These are phyloP conservation scores for Ganaspis sp. DNA, from an alignment of 1,140 invertebrate genomes.

Conservation along the genomic window DNA sequence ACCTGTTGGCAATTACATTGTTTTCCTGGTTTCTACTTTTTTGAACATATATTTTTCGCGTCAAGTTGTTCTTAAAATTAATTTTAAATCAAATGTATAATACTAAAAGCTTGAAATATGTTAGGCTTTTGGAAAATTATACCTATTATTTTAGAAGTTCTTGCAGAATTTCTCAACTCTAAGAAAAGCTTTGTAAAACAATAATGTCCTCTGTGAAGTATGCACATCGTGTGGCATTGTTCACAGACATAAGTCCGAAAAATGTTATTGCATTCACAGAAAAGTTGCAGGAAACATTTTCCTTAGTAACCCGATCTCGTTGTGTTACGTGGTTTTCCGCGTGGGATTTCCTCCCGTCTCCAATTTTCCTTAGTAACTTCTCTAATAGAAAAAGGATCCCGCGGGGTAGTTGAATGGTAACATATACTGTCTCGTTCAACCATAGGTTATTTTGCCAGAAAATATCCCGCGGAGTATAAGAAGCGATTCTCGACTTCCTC, in stretches of 20 bases:
- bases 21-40: no score
- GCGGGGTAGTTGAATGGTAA: conserved; percentile 39
- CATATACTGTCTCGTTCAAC: not conserved
- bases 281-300: conserved; percentile 38
- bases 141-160: no score
- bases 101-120: no score
- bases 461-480: conserved; percentile 20
- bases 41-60: no score
- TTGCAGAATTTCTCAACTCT: no score
- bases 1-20: no score
- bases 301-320: conserved; percentile 44
- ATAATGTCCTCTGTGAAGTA: not conserved
- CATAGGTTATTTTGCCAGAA: conserved; percentile 36
- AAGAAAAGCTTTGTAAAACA: no score
- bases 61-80: no score
- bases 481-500: not conserved
- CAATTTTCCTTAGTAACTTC: conserved; percentile 57
- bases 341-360: conserved; percentile 48
- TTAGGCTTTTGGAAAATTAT: no score
- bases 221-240: not conserved
- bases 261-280: conserved; percentile 33
- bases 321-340: conserved; percentile 53
- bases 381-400: conserved; percentile 63
- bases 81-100: no score
- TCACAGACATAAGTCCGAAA: not conserved